Conservation (phyloP, 2,888 invertebrate species). For the Andrena dorsata region DNA sequence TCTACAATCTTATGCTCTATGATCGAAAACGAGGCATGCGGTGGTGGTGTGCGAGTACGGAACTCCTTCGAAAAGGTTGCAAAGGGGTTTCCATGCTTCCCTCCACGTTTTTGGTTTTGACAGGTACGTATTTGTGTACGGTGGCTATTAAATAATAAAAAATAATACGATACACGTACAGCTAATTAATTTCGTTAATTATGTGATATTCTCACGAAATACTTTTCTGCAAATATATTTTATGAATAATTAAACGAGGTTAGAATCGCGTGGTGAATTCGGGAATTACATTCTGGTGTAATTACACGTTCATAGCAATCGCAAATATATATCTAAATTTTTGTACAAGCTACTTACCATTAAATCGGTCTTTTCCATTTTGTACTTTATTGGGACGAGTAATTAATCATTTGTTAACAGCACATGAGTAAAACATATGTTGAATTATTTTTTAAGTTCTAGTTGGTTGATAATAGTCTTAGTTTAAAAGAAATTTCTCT, state of each 20-base stretch:
- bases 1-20: slow-evolving; percentile 34
- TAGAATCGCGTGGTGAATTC: slow-evolving; percentile 41
- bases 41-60: slow-evolving; percentile 45
- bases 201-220: slow-evolving; percentile 23
- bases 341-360: background rate
- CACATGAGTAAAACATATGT: slow-evolving; percentile 49
- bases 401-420: background rate
- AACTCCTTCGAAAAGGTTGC: slow-evolving; percentile 62
- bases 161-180: background rate
- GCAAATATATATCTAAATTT: slow-evolving; percentile 8
- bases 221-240: slow-evolving; percentile 8
- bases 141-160: slow-evolving; percentile 12
- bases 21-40: slow-evolving; percentile 45
- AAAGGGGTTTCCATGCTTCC: slow-evolving; percentile 57
- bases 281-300: slow-evolving; percentile 41
- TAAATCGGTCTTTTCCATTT: background rate
- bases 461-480: slow-evolving; percentile 10
- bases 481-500: background rate
- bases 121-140: slow-evolving; percentile 70
- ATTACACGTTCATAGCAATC: slow-evolving; percentile 9
- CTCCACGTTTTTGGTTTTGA: slow-evolving; percentile 76
- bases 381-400: background rate
- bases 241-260: slow-evolving; percentile 46
- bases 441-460: slow-evolving; percentile 11
- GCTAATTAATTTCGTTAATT: slow-evolving; percentile 13